Conservation (phyloP, 2,113 vertebrate species). For the Passer montanus region DNA sequence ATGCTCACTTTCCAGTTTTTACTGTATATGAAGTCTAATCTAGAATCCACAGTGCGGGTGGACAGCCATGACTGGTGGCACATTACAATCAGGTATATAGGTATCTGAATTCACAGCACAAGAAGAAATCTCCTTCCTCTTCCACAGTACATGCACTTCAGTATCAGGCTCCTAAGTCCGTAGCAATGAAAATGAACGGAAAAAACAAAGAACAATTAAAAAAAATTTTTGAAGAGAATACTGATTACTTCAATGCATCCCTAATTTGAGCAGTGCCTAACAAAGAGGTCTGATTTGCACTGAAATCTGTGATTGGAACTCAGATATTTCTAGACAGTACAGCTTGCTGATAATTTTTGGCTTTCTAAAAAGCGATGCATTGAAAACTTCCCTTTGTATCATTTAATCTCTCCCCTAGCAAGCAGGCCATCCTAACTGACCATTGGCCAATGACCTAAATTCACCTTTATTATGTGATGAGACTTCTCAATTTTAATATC, state of each 20-base stretch:
- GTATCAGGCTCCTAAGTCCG: neutral
- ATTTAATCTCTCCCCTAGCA: neutral
- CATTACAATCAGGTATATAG: accelerated
- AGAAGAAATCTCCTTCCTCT: neutral
- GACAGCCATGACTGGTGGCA: neutral
- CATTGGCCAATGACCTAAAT: neutral
- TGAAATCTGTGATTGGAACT: conserved; percentile 4
- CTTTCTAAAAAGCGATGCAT: neutral
- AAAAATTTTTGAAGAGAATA: neutral
- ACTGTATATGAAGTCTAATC: neutral
- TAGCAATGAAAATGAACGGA: neutral
- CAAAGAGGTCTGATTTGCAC: conserved; percentile 58
- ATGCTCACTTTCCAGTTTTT: neutral
- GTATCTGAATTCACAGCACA: neutral
- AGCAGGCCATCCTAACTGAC: neutral
- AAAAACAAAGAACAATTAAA: neutral
- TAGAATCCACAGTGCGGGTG: neutral
- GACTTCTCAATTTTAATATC: neutral
- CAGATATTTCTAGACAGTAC: conserved; percentile 39
- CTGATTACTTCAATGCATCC: conserved; percentile 43
- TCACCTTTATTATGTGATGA: neutral
- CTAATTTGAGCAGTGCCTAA: conserved; percentile 43
- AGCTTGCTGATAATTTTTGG: conserved; percentile 37
- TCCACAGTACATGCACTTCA: neutral
- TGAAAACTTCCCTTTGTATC: neutral